Evolutionary conservation across 1,140 invertebrate genomes (phyloP), one percentile per base, ranked within the genome.

Genomic region (Anoplolepis gracilipes): DNA sequence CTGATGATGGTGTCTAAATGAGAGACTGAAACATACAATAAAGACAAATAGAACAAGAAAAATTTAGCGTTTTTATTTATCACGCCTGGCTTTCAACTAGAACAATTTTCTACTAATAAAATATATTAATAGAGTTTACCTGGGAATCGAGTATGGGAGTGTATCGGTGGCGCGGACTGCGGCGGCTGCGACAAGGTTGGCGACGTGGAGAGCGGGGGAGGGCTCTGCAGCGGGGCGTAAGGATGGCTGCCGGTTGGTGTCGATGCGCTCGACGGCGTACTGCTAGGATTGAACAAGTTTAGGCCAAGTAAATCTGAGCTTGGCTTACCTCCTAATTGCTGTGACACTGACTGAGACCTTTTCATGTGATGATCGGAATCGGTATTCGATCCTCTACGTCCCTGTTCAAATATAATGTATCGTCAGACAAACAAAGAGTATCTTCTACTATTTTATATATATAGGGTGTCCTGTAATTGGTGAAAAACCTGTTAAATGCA

Each of bases 161-260:
- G 91, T n/a, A 89, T 91, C 13, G 93, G 90, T 59, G 94, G 93
- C 42, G 94, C 94, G 6, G 94, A 93, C 78, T 94, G 94, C 90
- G 92, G 69, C 87, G 90, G 16, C 22, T 89, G 88, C 76, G 93
- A 91, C 13, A 92, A 90, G 59, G 93, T 92, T 8, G 94, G 94
- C 36, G 94, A 94, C 11, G 93, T 94, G 7, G 94, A 94, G 11
- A 95, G 49, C 70, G 96, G 95, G 16, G 96, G 95, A 46, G 97
- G 97, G 92, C 96, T 97, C 93, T 97, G 97, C 36, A 98, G 93
- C 11, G 97, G 97, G 57, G 97, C 97, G 94, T 98, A 98, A 0
- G 97, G 97, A 95, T 98, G 97, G 91, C 96, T 97, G 84, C 97
- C 97, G 61, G 97, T 98, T 6, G 98, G 98, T 61, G 98, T 98